These are phyloP conservation scores for Cepaea nemoralis DNA, from an alignment of 1,140 invertebrate species.

Conservation along the genomic window DNA sequence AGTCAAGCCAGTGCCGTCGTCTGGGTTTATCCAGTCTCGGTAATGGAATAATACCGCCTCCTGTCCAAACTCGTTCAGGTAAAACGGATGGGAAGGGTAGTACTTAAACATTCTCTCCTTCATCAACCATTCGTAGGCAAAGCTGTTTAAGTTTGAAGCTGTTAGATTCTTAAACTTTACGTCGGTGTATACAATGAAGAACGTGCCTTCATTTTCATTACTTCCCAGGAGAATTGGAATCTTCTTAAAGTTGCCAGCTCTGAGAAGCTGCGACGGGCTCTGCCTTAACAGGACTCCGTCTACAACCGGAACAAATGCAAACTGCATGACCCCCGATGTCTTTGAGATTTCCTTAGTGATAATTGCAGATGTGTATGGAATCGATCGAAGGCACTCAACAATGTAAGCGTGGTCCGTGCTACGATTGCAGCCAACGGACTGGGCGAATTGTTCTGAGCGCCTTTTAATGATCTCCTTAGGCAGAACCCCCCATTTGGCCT, in stretches of 20 bases:
- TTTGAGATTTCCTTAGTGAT: slow-evolving; percentile 87
- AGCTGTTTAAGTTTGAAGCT: neutral
- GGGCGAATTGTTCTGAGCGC: slow-evolving; percentile 52
- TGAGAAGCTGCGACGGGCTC: slow-evolving; percentile 82
- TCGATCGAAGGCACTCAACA: slow-evolving; percentile 83
- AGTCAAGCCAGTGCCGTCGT: slow-evolving; percentile 86
- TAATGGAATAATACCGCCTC: slow-evolving; percentile 93
- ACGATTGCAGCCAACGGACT: slow-evolving; percentile 47
- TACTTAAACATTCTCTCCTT: neutral
- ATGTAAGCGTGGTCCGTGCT: slow-evolving; percentile 78
- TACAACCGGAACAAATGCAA: slow-evolving; percentile 93
- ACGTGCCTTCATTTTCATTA: slow-evolving; percentile 88
- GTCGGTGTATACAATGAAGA: slow-evolving; percentile 90
- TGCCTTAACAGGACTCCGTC: slow-evolving; percentile 93
- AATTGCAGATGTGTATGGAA: slow-evolving; percentile 79
- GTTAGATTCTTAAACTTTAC: neutral
- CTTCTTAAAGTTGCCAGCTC: slow-evolving; percentile 90
- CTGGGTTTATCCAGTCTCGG: slow-evolving; percentile 89
- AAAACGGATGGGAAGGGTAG: slow-evolving; percentile 73
- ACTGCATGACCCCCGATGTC: slow-evolving; percentile 80
- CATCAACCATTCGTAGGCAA: neutral
- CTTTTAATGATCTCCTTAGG: slow-evolving; percentile 77
- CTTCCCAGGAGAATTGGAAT: slow-evolving; percentile 92
- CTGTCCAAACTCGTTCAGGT: slow-evolving; percentile 80
- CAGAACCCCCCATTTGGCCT: slow-evolving; percentile 93